phyloP scores from a whole-genome alignment of 2,113 vertebrate species.

The Corythornis madagascariensis region DNA sequence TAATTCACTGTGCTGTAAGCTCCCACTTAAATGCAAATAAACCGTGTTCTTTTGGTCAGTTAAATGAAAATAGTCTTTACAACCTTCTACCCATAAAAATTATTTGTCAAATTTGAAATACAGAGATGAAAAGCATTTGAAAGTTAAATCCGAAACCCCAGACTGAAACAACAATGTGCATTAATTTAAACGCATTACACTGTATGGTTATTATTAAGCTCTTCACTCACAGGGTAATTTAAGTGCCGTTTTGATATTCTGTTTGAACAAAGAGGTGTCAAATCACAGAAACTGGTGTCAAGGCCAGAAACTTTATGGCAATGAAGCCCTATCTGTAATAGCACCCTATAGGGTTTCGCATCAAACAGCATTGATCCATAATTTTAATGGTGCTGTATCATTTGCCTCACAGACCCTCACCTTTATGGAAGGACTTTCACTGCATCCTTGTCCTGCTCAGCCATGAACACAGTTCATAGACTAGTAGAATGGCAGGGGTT shows the following conservation, averaged over 20 bases:
- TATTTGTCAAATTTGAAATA: constrained; percentile 41
- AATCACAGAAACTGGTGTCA: constrained; percentile 43
- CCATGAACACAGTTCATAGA: background rate
- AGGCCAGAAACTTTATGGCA: constrained; percentile 44
- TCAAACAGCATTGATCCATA: background rate
- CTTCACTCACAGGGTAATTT: constrained; percentile 18
- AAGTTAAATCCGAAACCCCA: constrained; percentile 39
- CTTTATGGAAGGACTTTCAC: background rate
- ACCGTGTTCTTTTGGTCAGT: constrained; percentile 18
- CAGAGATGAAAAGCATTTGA: constrained; percentile 42
- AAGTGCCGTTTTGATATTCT: constrained; percentile 41
- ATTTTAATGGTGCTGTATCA: background rate
- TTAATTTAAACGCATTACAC: constrained; percentile 33
- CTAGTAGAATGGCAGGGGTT: too few species aligned
- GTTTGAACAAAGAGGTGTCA: constrained; percentile 52
- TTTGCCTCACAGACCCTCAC: background rate
- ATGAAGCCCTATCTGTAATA: constrained; percentile 12
- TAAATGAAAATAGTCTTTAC: constrained; percentile 41
- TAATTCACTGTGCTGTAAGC: constrained; percentile 40
- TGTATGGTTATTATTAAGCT: constrained; percentile 27
- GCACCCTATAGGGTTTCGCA: background rate
- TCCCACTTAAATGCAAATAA: constrained; percentile 39
- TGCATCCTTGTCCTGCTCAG: background rate
- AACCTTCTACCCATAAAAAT: background rate
- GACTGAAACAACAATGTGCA: constrained; percentile 46